Evolutionary conservation across 2,888 invertebrate genomes (phyloP).

Genomic region (Machimus rusticus): DNA sequence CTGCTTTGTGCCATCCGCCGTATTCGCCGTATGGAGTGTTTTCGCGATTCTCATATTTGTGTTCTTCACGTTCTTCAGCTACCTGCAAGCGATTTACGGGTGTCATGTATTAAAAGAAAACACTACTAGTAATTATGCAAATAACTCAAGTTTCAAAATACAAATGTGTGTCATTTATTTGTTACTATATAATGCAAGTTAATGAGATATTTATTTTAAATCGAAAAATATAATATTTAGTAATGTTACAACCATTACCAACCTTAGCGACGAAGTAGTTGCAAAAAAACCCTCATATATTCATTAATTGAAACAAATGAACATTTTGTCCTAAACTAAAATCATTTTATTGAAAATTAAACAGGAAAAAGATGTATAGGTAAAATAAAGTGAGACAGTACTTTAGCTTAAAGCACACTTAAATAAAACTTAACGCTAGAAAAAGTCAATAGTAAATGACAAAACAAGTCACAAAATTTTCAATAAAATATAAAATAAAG

Average conservation of each 20-base stretch:
- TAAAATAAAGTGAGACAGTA: neutral
- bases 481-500: slow-evolving; percentile 10
- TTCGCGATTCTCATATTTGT: slow-evolving; percentile 87
- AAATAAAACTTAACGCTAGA: slow-evolving; percentile 13
- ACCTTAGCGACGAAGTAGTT: neutral
- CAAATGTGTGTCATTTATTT: neutral
- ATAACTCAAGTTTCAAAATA: neutral
- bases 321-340: neutral
- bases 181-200: neutral
- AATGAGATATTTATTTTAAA: neutral
- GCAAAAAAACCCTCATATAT: neutral
- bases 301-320: neutral
- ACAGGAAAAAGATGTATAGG: neutral
- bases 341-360: neutral
- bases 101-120: slow-evolving; percentile 74
- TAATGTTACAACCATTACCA: neutral
- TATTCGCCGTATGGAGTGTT: slow-evolving; percentile 87
- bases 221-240: neutral
- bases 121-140: neutral
- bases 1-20: slow-evolving; percentile 97
- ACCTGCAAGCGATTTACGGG: slow-evolving; percentile 76
- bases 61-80: slow-evolving; percentile 98
- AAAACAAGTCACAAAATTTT: neutral
- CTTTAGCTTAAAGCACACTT: slow-evolving; percentile 16
- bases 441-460: slow-evolving; percentile 5